Evolutionary conservation across 2,888 invertebrate genomes (phyloP).

Genomic region (Callosobruchus maculatus): DNA sequence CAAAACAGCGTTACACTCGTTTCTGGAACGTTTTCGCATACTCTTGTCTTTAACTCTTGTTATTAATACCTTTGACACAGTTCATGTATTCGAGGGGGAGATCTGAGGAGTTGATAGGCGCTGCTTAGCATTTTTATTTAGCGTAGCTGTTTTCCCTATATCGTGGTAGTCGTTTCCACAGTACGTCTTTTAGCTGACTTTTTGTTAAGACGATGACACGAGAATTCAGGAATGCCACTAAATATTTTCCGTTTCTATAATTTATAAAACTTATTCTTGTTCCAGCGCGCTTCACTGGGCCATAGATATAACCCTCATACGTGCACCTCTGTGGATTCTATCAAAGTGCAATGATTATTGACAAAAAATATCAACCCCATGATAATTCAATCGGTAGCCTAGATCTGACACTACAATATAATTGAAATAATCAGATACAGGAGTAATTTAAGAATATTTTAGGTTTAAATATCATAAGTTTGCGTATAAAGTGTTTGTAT

Average conservation of each 20-base stretch:
- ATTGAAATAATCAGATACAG: too few species aligned
- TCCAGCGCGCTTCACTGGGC: neutral
- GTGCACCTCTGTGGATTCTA: too few species aligned
- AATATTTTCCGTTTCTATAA: neutral
- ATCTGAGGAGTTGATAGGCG: slow-evolving; percentile 21
- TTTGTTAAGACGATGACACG: neutral
- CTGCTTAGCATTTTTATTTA: neutral
- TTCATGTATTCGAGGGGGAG: slow-evolving; percentile 39
- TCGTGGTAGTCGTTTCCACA: neutral
- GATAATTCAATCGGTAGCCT: too few species aligned
- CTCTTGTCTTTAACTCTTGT: slow-evolving; percentile 27
- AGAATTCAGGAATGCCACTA: neutral
- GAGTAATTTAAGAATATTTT: too few species aligned
- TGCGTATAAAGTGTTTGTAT: too few species aligned
- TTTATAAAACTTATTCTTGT: neutral
- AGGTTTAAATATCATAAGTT: too few species aligned
- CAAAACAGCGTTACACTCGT: slow-evolving; percentile 35
- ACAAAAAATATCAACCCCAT: too few species aligned
- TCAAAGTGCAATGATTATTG: too few species aligned
- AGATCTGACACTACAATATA: too few species aligned
- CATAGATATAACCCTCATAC: too few species aligned
- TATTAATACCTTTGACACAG: slow-evolving; percentile 45
- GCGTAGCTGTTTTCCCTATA: neutral
- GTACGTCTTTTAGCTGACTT: neutral
- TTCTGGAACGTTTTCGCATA: slow-evolving; percentile 25